phyloP scores from a whole-genome alignment of 1,140 invertebrate genomes.

The Mycetomoellerius zeteki region DNA sequence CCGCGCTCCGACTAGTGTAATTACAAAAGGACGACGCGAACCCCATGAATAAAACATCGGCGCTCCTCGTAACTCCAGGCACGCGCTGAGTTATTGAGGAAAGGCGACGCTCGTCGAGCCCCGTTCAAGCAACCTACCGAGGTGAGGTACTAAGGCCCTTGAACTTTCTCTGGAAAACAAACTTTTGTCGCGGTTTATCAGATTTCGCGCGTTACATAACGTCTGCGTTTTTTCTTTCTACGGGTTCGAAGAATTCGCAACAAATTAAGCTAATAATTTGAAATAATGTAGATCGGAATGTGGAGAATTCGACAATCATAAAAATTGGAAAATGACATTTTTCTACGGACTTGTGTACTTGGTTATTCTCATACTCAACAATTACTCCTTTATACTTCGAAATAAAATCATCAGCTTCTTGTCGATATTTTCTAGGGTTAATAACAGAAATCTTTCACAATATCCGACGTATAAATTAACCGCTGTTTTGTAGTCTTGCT shows the following conservation, averaged over 20 bases:
- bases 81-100: constrained; percentile 76
- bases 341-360: not conserved
- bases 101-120: constrained; percentile 61
- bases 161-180: constrained; percentile 49
- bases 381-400: not conserved
- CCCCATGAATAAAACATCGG: constrained; percentile 77
- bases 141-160: constrained; percentile 57
- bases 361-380: not conserved
- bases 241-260: not conserved
- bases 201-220: not conserved
- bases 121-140: constrained; percentile 15
- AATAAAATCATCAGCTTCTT: not conserved
- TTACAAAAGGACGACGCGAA: constrained; percentile 73
- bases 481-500: not conserved
- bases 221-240: not conserved
- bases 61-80: constrained; percentile 66
- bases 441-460: not conserved
- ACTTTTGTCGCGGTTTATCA: not conserved
- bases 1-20: constrained; percentile 65
- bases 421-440: not conserved
- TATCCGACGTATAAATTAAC: constrained; percentile 31
- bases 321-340: not conserved
- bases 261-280: not conserved
- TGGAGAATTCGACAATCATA: not conserved
- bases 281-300: not conserved